phyloP scores from a whole-genome alignment of 2,888 invertebrate species.

The Sinotaia quadrata region DNA sequence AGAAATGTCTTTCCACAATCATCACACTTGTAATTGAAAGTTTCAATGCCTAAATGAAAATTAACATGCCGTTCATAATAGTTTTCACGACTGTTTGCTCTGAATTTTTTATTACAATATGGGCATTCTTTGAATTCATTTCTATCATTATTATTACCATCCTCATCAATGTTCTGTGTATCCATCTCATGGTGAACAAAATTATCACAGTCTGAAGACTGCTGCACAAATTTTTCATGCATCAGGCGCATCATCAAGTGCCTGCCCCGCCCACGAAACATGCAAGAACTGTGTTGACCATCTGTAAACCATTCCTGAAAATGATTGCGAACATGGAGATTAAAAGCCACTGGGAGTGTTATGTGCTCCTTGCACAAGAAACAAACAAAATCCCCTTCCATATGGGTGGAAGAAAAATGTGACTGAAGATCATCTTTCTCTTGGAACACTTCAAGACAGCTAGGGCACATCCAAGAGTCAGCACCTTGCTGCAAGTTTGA shows the following conservation, averaged over 20 bases:
- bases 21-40: conserved; percentile 35
- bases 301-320: not conserved
- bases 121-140: conserved; percentile 12
- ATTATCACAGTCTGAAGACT: no score
- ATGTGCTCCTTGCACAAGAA: conserved; percentile 8
- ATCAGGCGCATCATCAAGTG: not conserved
- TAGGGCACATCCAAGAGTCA: conserved; percentile 7
- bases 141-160: not conserved
- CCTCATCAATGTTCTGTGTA: not conserved
- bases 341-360: not conserved
- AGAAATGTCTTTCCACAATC: conserved; percentile 35
- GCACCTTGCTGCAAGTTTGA: not conserved
- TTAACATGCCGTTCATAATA: conserved; percentile 36
- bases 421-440: not conserved
- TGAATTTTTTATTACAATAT: conserved; percentile 30
- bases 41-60: conserved; percentile 33
- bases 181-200: not conserved
- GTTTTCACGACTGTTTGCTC: conserved; percentile 31
- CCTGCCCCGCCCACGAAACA: not conserved
- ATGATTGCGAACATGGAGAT: conserved; percentile 8
- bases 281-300: not conserved
- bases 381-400: not conserved
- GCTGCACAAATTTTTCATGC: not conserved
- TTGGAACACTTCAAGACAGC: conserved; percentile 7
- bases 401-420: conserved; percentile 1